Evolutionary conservation across 2,797 vertebrate species (phyloP), one percentile per base, ranked within the genome.

Genomic region (Rhabdophis nuchalis): DNA sequence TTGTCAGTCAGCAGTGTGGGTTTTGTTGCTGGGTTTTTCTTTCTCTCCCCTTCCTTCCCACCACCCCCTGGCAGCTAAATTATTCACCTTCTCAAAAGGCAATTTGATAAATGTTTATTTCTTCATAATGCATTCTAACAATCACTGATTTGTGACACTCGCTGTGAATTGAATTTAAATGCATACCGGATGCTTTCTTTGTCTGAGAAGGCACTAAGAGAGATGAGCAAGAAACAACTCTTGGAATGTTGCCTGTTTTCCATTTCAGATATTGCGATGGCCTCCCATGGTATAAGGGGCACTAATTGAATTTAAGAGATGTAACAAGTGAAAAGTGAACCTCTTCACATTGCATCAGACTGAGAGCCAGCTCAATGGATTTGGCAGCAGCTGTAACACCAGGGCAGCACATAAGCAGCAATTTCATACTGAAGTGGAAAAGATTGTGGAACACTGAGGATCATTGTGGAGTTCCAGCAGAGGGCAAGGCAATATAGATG

Each of bases 51-150:
- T 25, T 82, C 41, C 92, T 56, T 6, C 46, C 60, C 91, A 72
- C 90, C 94, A 91, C 94, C 92, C 94, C 92, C 93, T 46, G 36
- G 36, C 91, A 93, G 92, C 93, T 97, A 97, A 96, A 97, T 96
- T 96, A 97, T 97, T 96, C 95, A 96, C 87, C 95, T 97, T 95
- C 94, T 97, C 90, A 72, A 97, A 97, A 97, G 96, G 93, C 96
- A 96, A 97, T 96, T 96, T 97, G 96, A 97, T 96, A 97, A 97
- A 96, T 96, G 95, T 96, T 97, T 97, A 96, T 97, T 98, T 96
- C 94, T 97, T 97, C 95, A 96, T 96, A 97, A 97, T 95, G 93
- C 92, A 94, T 96, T 97, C 96, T 93, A 97, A 95, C 95, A 95
- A 89, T 95, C 52, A 36, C 95, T 96, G 92, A 96, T 96, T 97